Evolutionary conservation across 2,113 vertebrate genomes (phyloP).

Genomic region (Okapia johnstoni): DNA sequence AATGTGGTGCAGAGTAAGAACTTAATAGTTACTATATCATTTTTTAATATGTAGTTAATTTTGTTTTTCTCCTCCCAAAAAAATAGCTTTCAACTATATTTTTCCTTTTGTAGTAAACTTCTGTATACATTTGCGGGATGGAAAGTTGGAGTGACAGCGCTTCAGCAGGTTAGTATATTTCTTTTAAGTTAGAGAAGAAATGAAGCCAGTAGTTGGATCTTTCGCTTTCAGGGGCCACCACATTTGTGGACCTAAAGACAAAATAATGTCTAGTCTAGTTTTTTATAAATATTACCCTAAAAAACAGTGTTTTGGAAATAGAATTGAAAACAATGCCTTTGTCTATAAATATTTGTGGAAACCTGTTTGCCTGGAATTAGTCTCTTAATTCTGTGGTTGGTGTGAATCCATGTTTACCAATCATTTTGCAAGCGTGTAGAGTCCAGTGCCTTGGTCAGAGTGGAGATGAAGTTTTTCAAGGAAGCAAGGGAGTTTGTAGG

Average conservation of each 20-base stretch:
- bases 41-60: background rate
- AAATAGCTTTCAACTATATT: slow-evolving; percentile 10
- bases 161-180: slow-evolving; percentile 86
- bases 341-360: background rate
- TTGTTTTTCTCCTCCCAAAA: background rate
- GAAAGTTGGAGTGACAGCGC: slow-evolving; percentile 87
- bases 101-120: slow-evolving; percentile 87
- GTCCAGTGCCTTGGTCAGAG: background rate
- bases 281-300: background rate
- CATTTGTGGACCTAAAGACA: background rate
- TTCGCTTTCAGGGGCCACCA: background rate
- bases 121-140: slow-evolving; percentile 92
- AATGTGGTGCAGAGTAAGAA: background rate
- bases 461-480: background rate
- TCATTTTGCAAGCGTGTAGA: background rate
- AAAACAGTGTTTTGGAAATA: slow-evolving; percentile 9
- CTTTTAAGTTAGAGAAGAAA: background rate
- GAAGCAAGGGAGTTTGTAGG: background rate
- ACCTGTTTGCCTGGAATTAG: background rate
- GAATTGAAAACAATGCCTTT: slow-evolving; percentile 19
- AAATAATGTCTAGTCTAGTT: background rate
- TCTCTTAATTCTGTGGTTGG: background rate
- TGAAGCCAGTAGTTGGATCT: background rate
- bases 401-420: background rate
- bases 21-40: slow-evolving; percentile 1